These are phyloP conservation scores for Sericinus montela DNA, from an alignment of 2,888 invertebrate species.

Conservation along the genomic window DNA sequence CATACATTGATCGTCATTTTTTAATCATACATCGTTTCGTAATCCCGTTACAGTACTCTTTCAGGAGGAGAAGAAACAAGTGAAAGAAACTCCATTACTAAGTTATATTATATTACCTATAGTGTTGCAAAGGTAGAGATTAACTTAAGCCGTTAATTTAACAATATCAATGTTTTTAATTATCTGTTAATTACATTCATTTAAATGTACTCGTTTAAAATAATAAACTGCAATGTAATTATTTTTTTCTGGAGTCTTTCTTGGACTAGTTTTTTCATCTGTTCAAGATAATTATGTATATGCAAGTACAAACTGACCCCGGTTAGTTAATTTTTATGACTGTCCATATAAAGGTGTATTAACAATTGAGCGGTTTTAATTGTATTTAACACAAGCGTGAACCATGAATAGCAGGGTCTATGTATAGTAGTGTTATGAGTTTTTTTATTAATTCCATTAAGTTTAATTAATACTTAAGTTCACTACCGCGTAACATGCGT, in stretches of 20 bases:
- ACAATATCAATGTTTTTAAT: background rate
- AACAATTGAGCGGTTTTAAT: constrained; percentile 10
- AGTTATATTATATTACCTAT: too few species aligned
- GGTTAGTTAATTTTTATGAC: constrained; percentile 12
- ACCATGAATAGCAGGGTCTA: background rate
- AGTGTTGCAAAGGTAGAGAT: too few species aligned
- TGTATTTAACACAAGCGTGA: constrained; percentile 7
- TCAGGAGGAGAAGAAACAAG: too few species aligned
- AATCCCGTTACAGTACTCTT: too few species aligned
- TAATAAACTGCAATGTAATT: background rate
- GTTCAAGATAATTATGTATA: constrained; percentile 1
- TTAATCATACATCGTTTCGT: too few species aligned
- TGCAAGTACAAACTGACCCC: background rate
- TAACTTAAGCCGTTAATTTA: background rate
- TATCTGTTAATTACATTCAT: background rate
- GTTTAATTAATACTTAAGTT: constrained; percentile 12
- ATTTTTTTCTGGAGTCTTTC: background rate
- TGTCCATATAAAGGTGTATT: constrained; percentile 3
- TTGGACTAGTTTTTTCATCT: constrained; percentile 1
- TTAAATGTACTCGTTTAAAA: background rate
- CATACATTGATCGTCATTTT: too few species aligned
- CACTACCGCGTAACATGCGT: constrained; percentile 8
- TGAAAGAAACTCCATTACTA: too few species aligned
- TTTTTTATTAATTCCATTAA: constrained; percentile 1
- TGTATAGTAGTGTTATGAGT: background rate